Evolutionary conservation across 2,113 vertebrate genomes (phyloP), one percentile per base, ranked within the genome.

Genomic region (Petroica traversi): DNA sequence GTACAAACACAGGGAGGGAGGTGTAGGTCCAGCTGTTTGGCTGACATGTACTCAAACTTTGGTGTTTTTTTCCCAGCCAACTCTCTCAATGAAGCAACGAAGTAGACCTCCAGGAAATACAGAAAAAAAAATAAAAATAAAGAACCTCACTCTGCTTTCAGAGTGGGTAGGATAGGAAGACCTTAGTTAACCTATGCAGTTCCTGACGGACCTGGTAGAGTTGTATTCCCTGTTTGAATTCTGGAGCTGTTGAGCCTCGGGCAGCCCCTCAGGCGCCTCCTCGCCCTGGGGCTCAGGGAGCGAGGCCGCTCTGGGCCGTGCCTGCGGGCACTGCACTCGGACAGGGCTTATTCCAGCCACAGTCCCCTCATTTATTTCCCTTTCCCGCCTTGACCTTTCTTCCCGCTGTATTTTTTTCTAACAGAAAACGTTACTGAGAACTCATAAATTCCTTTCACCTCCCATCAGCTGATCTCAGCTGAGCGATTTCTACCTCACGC

Each of bases 271-370:
- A 19, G 20, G 5, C 3, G 17, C 8, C 26, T 19, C 43, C 25
- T 33, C 41, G 19, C 22, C 26, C 28, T 6, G 1, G 2, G 52
- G 15, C 64, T 5, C 16, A 1, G 5, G 22, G 33, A n/a, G n/a
- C n/a, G n/a, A n/a, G n/a, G n/a, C n/a, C n/a, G n/a, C n/a, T n/a
- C n/a, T n/a, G n/a, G n/a, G n/a, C n/a, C n/a, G n/a, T n/a, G n/a
- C n/a, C n/a, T n/a, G n/a, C n/a, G n/a, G n/a, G n/a, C 46, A 5
- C 1, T 29, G 28, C 6, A 3, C 33, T 6, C 13, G 11, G 45
- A 13, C 9, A 20, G 9, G 6, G 25, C 43, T 57, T 6, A 13
- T 1, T 23, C 24, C 7, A 51, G 41, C 17, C 19, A 54, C n/a
- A 6, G 14, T 45, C 20, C 46, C 18, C 34, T 41, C 22, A 2